Base-by-base conservation (phyloP, 2,797 vertebrate species). In the Microchirus variegatus region DNA sequence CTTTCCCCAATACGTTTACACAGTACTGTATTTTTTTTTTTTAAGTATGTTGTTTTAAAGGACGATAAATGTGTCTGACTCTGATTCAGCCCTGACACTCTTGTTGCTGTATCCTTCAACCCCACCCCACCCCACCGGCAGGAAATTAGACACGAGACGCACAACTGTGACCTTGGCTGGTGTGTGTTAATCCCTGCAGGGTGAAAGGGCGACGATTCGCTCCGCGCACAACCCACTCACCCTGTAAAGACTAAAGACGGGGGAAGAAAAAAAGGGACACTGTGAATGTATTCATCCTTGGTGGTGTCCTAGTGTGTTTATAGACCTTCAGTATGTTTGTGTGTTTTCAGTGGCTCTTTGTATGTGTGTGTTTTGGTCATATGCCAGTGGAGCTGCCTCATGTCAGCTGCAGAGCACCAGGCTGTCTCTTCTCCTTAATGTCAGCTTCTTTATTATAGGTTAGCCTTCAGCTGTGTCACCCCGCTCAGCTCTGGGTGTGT, bases 131-230 rank as follows among this genome's bases (percentile, higher is more conserved):
- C 67, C 67, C 10, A 7, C 51, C 31, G 72, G 66, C 86, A 88
- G 87, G 84, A 90, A 88, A 79, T 76, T 76, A 84, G 67, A 76
- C 70, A 42, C 19, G 55, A 63, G 63, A 53, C 50, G 3, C 67
- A 56, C 64, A 72, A n/a, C 63, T 26, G 51, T 10, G 77, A 80
- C 85, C 87, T 87, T 80, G 86, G 66, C 80, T 73, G 64, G 67
- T 69, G 74, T 72, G 72, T 22, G 72, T 63, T 73, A 52, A 78
- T 73, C 66, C 67, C 80, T 61, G 67, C 70, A 54, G 82, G 66
- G 59, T 67, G 43, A 66, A 66, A 48, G 57, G 60, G 26, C 41
- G 75, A 51, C 46, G 54, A 71, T 63, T 63, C 50, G 18, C 45
- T 40, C 15, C 19, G 26, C 40, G 15, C 59, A 48, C 54, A 19